Evolutionary conservation across 2,888 invertebrate genomes (phyloP).

Genomic region (Schizaphis graminum): DNA sequence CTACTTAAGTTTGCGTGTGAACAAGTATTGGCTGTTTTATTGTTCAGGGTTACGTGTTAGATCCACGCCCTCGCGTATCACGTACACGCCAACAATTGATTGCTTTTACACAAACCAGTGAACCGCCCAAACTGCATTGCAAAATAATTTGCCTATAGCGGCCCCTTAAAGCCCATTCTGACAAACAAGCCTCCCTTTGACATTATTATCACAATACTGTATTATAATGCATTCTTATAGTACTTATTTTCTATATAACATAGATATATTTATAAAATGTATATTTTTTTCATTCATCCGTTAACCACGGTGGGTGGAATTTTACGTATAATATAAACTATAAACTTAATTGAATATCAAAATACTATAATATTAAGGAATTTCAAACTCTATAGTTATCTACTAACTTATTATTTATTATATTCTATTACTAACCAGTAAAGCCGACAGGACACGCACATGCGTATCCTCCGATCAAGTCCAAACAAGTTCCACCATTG

Average conservation of each 20-base stretch:
- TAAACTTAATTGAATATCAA: background rate
- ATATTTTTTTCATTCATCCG: no score
- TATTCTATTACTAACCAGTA: conserved; percentile 74
- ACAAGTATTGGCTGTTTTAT: background rate
- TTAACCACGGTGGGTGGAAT: no score
- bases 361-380: background rate
- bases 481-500: conserved; percentile 92
- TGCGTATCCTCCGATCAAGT: conserved; percentile 91
- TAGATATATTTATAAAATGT: no score
- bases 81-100: background rate
- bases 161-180: background rate
- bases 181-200: background rate
- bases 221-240: background rate
- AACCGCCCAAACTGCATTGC: background rate
- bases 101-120: background rate
- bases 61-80: background rate
- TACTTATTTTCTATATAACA: background rate
- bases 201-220: background rate
- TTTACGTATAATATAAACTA: no score
- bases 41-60: background rate
- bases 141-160: background rate
- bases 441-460: conserved; percentile 91
- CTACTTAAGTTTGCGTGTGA: background rate
- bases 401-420: background rate
- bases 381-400: background rate